These are phyloP conservation scores for Urocyon cinereoargenteus DNA, from an alignment of 2,797 vertebrate species.

Conservation along the genomic window DNA sequence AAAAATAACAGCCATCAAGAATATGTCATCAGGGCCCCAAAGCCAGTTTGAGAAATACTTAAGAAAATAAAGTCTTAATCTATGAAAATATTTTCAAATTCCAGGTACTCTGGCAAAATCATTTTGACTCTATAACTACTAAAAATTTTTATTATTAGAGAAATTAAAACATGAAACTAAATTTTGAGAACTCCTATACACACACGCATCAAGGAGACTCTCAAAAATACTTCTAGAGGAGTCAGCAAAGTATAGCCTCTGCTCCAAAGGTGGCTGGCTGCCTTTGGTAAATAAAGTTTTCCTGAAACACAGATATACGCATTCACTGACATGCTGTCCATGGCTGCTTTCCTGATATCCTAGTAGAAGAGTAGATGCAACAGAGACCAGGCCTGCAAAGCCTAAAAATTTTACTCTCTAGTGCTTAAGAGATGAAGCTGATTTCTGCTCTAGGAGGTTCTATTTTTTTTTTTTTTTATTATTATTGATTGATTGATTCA, in stretches of 20 bases:
- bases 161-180: constrained; percentile 24
- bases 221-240: background rate
- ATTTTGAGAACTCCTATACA: background rate
- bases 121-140: background rate
- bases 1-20: background rate
- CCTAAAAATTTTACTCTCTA: background rate
- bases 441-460: background rate
- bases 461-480: background rate
- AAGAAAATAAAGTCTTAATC: background rate
- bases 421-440: background rate
- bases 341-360: background rate
- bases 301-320: rapidly evolving
- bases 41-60: constrained; percentile 8
- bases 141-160: background rate
- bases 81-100: constrained; percentile 41
- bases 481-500: no score
- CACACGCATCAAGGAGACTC: background rate
- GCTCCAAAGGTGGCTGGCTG: background rate
- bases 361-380: no score
- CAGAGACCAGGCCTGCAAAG: background rate
- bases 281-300: background rate
- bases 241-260: background rate
- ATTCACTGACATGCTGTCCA: background rate
- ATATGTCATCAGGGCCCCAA: background rate
- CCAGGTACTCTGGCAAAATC: background rate